Percentiles rank a stretch among this genome's conserved stretches.
phyloP scores from a whole-genome alignment of 2,113 vertebrate species.

The Saccopteryx leptura region DNA sequence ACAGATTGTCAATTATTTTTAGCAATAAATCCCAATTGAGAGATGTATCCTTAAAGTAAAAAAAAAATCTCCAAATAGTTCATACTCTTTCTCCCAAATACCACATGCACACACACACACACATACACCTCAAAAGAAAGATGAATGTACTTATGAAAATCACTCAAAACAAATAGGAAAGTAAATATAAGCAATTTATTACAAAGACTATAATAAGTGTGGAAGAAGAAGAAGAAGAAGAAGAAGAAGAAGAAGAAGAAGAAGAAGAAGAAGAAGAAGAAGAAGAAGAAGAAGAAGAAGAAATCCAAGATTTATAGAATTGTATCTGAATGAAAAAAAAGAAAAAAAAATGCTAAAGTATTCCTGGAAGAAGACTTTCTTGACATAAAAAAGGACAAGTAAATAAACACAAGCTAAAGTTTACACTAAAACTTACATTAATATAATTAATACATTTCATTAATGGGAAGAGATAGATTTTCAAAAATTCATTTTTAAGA shows the following conservation, averaged over 20 bases:
- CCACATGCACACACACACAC: background rate
- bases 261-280: background rate
- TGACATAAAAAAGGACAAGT: background rate
- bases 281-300: background rate
- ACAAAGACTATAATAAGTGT: background rate
- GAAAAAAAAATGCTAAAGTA: background rate
- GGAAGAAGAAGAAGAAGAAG: background rate
- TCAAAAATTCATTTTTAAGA: background rate
- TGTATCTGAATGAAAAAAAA: background rate
- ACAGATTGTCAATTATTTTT: background rate
- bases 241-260: background rate
- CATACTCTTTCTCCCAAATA: background rate
- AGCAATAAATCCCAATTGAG: background rate
- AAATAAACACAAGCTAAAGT: background rate
- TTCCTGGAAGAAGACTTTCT: background rate
- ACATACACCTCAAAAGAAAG: background rate
- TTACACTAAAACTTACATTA: background rate
- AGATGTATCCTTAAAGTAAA: background rate
- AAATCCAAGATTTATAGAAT: background rate
- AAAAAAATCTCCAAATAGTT: background rate
- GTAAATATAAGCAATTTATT: background rate
- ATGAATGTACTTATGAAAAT: background rate
- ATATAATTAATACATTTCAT: background rate
- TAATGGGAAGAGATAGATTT: background rate
- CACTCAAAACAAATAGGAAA: constrained; percentile 8